phyloP scores from a whole-genome alignment of 2,888 invertebrate genomes.

The Drosophila atroscutellata region DNA sequence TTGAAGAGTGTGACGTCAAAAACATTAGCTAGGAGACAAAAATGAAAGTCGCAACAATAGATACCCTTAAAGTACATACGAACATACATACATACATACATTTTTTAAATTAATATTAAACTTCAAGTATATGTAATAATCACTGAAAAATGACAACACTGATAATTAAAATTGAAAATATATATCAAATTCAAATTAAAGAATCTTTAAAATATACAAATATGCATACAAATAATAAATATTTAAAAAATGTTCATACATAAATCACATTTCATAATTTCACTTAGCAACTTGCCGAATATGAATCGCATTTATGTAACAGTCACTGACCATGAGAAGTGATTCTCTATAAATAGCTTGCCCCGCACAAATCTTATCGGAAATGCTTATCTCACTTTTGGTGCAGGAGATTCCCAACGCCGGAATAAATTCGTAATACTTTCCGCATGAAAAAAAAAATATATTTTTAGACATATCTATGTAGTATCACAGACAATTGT shows the following conservation, averaged over 20 bases:
- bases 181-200: not conserved
- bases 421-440: not conserved
- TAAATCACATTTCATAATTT: not conserved
- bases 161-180: not conserved
- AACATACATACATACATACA: not conserved
- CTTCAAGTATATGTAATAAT: not conserved
- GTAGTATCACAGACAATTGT: no score
- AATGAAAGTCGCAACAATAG: not conserved
- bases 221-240: not conserved
- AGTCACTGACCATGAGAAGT: slow-evolving; percentile 7
- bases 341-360: slow-evolving; percentile 3
- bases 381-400: slow-evolving; percentile 7
- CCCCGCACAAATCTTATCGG: slow-evolving; percentile 34
- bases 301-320: not conserved
- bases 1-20: slow-evolving; percentile 17
- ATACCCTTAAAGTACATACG: not conserved
- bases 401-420: not conserved
- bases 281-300: not conserved
- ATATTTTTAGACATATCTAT: not conserved
- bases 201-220: not conserved
- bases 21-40: not conserved
- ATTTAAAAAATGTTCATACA: not conserved
- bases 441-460: not conserved
- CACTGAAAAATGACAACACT: not conserved
- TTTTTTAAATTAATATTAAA: not conserved